Conservation (phyloP, 2,797 vertebrate genomes). For the Muraenolepis orangiensis region DNA sequence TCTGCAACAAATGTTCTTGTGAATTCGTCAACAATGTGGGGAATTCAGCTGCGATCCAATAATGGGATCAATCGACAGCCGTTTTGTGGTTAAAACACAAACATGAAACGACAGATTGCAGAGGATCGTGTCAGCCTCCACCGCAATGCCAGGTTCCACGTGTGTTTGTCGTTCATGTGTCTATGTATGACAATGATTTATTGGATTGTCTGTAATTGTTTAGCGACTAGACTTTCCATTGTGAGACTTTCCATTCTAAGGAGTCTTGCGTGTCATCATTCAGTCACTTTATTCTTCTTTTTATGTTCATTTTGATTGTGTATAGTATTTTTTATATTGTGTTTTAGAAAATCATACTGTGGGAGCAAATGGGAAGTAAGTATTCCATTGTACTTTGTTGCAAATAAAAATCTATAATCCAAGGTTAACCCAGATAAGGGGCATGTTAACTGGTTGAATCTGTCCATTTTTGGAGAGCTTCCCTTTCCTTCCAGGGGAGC, state of each 20-base stretch:
- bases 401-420: neutral
- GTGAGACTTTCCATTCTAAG: neutral
- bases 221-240: neutral
- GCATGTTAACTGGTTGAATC: neutral
- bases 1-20: conserved; percentile 20
- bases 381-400: no score
- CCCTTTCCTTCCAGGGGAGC: neutral
- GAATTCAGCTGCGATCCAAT: conserved; percentile 10
- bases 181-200: neutral
- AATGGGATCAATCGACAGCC: conserved; percentile 5
- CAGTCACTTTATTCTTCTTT: no score
- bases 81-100: conserved; percentile 7
- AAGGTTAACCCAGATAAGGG: neutral
- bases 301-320: no score
- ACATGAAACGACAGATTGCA: conserved; percentile 2
- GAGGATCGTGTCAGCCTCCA: neutral
- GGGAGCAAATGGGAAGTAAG: no score
- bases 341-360: no score
- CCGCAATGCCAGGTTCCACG: neutral
- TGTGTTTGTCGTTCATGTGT: neutral
- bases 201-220: neutral
- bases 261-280: no score
- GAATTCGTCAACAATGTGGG: conserved; percentile 11
- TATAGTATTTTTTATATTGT: no score
- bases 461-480: conserved; percentile 1